Conservation (phyloP, 2,888 invertebrate genomes). For the Achlya flavicornis region DNA sequence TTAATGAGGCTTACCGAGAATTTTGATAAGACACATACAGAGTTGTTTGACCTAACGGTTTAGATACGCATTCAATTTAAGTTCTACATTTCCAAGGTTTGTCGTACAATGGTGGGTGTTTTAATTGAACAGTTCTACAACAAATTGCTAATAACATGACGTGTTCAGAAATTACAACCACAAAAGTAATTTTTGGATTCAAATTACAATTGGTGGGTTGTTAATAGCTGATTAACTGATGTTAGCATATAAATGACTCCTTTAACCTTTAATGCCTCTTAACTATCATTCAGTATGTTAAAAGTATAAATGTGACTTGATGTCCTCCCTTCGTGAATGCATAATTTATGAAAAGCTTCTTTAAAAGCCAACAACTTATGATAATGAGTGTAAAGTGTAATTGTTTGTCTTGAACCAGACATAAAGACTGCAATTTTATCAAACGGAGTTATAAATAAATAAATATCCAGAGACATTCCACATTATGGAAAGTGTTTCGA, state of each 20-base stretch:
- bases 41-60: background rate
- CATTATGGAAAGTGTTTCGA: background rate
- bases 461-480: too few species aligned
- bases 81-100: too few species aligned
- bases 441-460: too few species aligned
- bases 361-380: slow-evolving; percentile 2
- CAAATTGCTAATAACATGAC: too few species aligned
- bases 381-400: background rate
- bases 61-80: background rate
- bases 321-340: background rate
- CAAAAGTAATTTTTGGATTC: too few species aligned
- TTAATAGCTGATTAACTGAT: background rate
- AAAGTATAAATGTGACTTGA: background rate
- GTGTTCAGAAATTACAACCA: too few species aligned
- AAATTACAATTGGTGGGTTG: background rate
- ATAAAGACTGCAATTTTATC: background rate
- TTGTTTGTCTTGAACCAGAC: background rate
- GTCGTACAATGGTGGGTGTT: background rate
- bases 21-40: background rate
- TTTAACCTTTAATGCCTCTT: background rate
- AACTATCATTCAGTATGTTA: background rate
- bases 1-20: background rate
- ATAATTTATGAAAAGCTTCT: background rate
- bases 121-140: background rate
- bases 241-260: background rate